Base-by-base conservation (phyloP, 1,140 invertebrate species). In the Drosophila takahashii region DNA sequence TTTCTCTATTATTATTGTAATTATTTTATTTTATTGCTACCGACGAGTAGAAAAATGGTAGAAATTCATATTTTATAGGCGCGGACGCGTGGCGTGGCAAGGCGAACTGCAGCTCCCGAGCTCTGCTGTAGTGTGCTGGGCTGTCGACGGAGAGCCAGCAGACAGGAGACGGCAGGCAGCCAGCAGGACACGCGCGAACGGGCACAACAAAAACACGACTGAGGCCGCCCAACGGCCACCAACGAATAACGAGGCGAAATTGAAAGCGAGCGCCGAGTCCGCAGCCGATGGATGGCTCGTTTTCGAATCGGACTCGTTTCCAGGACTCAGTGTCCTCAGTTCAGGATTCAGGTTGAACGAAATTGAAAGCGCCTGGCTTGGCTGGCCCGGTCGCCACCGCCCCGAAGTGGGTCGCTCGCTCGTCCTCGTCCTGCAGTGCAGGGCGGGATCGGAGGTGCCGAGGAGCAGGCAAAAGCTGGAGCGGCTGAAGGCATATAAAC, bases 131-230 rank as follows among this genome's bases (percentile, higher is more conserved):
- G 47, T 50, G 56, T 70, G 60, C 60, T 73, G 61, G 51, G 51
- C 53, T 69, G 42, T 45, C 65, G 44, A 50, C 50, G 70, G 59
- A 44, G 29, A 44, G 29, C 54, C 61, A 77, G 27, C 47, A n/a
- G 47, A 29, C 26, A 50, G 47, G 27, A 50, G 69, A 50, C 74
- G 65, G 70, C 58, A 51, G 66, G 70, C 47, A 52, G 77, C 79
- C 83, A 77, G 76, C 75, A 77, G 81, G 65, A 87, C 71, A 87
- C 84, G 72, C 84, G 77, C 84, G 73, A 79, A 75, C 72, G 67
- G 65, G 65, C 74, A 89, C 84, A 87, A 87, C 84, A 87, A 87
- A 87, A 87, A 89, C 79, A 87, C 84, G 85, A 87, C 84, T 87
- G 84, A 87, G 79, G 79, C 79, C 84, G 84, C 75, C 84, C 84